Evolutionary conservation across 2,797 vertebrate species (phyloP).

Genomic region (Taeniopygia guttata): DNA sequence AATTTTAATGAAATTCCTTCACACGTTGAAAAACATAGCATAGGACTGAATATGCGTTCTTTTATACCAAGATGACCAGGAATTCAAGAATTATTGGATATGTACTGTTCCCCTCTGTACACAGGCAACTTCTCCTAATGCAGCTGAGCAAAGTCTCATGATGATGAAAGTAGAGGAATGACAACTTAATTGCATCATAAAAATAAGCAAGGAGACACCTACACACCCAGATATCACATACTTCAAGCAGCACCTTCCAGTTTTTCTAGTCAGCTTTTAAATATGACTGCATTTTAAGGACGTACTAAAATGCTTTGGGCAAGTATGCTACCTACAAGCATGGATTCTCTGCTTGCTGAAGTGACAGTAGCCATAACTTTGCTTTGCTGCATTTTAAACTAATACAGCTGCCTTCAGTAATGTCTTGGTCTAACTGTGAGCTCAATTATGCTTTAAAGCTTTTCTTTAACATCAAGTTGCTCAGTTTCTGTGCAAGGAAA

Average conservation of each 20-base stretch:
- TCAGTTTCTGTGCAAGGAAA: background rate
- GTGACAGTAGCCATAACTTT: background rate
- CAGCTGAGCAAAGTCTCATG: background rate
- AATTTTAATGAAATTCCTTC: background rate
- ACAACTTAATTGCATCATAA: constrained; percentile 23
- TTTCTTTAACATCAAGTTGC: background rate
- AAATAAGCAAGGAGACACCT: constrained; percentile 20
- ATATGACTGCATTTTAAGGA: background rate
- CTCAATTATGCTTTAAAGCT: background rate
- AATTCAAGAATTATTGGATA: background rate
- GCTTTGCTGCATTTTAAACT: background rate
- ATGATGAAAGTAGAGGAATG: background rate
- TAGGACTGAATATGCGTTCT: background rate
- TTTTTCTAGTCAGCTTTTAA: constrained; percentile 56
- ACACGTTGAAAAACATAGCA: background rate
- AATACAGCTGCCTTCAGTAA: background rate
- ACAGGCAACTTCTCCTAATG: background rate
- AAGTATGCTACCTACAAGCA: background rate
- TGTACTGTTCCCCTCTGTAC: background rate
- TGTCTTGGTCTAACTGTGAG: background rate
- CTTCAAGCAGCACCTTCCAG: constrained; percentile 43
- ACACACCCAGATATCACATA: constrained; percentile 46
- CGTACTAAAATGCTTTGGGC: background rate
- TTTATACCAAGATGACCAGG: background rate
- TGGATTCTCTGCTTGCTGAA: background rate